Conservation (phyloP, 2,113 vertebrate genomes). For the Archocentrus centrarchus region DNA sequence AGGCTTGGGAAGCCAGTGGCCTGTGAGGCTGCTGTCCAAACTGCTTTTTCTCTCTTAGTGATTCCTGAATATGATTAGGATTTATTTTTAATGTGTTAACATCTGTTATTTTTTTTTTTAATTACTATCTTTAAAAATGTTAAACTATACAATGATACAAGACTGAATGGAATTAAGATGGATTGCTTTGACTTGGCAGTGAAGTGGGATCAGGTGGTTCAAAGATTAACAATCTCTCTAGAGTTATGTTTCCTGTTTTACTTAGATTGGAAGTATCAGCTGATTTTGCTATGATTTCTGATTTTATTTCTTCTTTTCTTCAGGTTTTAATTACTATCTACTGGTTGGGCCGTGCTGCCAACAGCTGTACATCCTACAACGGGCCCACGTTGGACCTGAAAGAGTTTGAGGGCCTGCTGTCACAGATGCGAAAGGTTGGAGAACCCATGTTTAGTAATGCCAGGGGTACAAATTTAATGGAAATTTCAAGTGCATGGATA, state of each 20-base stretch:
- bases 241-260: background rate
- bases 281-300: background rate
- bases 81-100: background rate
- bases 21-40: background rate
- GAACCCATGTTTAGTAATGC: background rate
- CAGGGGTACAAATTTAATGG: background rate
- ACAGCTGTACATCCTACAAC: constrained; percentile 88
- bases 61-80: background rate
- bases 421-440: constrained; percentile 95
- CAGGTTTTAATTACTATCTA: constrained; percentile 97
- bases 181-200: background rate
- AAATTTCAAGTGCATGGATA: background rate
- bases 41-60: background rate
- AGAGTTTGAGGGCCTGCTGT: constrained; percentile 94
- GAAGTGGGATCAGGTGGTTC: background rate
- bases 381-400: constrained; percentile 94
- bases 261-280: background rate
- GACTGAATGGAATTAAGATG: background rate
- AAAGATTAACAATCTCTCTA: too few species aligned
- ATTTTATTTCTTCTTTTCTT: background rate
- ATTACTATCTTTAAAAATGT: background rate
- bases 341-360: constrained; percentile 95
- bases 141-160: background rate
- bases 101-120: background rate
- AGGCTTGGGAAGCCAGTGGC: background rate